Conservation (phyloP, 2,797 vertebrate species). For the Octomys mimax region DNA sequence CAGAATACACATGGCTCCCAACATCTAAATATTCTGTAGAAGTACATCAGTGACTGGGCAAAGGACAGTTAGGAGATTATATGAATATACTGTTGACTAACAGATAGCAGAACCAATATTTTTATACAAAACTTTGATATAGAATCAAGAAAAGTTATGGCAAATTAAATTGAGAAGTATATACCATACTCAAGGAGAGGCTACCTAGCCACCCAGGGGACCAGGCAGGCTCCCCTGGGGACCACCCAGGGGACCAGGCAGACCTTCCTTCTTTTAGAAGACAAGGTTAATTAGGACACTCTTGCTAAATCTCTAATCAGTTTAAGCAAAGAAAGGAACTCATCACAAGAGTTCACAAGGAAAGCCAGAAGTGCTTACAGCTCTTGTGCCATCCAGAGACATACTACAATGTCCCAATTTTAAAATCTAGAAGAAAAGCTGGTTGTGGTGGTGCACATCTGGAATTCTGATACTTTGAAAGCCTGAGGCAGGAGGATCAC, state of each 20-base stretch:
- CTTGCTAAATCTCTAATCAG: background rate
- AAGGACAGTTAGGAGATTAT: background rate
- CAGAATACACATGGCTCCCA: background rate
- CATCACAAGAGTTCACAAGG: background rate
- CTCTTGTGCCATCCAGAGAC: background rate
- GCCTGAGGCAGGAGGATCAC: background rate
- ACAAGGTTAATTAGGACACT: background rate
- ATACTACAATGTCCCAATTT: background rate
- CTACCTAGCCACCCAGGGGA: background rate
- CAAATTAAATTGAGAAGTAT: background rate
- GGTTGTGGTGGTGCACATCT: background rate
- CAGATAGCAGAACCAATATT: background rate
- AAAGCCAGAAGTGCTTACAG: background rate
- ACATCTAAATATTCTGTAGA: background rate
- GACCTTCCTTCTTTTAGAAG: background rate
- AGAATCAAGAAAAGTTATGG: background rate
- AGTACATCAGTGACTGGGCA: background rate
- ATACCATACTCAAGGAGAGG: background rate
- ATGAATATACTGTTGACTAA: background rate
- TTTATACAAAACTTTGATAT: background rate
- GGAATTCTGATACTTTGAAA: background rate
- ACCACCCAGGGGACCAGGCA: background rate
- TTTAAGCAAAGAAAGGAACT: constrained; percentile 21
- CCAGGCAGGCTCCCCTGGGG: too few species aligned
- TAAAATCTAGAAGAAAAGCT: background rate